These are phyloP conservation scores for Dasyprocta punctata DNA, from an alignment of 2,113 vertebrate species.

Conservation along the genomic window DNA sequence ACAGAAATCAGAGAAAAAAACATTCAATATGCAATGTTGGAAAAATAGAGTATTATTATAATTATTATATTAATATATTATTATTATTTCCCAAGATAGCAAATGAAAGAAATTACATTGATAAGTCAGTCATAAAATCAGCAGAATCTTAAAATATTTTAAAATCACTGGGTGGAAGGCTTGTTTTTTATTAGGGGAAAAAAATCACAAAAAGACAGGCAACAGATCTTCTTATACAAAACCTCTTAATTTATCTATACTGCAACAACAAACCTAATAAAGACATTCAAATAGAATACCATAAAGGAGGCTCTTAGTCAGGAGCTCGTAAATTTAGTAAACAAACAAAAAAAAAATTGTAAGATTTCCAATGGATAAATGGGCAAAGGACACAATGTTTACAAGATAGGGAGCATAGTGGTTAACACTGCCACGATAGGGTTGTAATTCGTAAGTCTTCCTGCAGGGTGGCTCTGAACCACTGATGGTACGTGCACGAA, in stretches of 20 bases:
- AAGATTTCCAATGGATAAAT: background rate
- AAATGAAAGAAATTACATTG: constrained; percentile 17
- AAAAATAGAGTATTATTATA: too few species aligned
- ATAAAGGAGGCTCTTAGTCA: constrained; percentile 24
- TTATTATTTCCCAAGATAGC: too few species aligned
- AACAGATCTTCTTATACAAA: constrained; percentile 16
- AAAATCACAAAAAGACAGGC: constrained; percentile 29
- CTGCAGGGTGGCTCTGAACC: background rate
- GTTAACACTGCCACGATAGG: background rate
- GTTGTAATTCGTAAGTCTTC: background rate
- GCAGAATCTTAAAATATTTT: constrained; percentile 4
- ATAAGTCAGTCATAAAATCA: background rate
- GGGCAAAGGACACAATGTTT: background rate
- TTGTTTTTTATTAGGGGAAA: background rate
- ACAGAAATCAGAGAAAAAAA: constrained; percentile 10
- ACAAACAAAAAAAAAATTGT: constrained; percentile 44
- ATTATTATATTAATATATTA: too few species aligned
- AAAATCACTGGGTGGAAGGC: background rate
- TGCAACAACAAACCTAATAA: constrained; percentile 5
- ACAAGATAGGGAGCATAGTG: background rate
- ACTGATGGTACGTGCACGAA: background rate
- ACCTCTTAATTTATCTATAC: constrained; percentile 30
- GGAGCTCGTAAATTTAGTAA: background rate
- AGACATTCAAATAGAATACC: constrained; percentile 40
- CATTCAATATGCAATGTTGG: background rate